Evolutionary conservation across 2,888 invertebrate species (phyloP).

Genomic region (Azorinus chamasolen): DNA sequence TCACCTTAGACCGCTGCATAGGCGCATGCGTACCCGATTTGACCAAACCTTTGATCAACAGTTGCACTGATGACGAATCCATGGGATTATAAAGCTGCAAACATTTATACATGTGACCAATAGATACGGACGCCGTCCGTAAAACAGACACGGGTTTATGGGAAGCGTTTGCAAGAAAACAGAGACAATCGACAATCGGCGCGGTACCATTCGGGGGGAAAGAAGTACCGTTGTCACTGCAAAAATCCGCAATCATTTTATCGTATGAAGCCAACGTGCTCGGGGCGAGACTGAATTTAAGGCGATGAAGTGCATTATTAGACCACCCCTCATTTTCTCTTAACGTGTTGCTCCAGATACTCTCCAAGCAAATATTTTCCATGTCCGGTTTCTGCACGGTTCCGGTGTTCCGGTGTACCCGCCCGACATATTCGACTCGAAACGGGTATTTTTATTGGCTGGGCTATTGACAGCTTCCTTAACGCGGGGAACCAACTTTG

Average conservation of each 20-base stretch:
- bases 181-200: neutral
- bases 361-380: constrained; percentile 8
- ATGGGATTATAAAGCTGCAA: neutral
- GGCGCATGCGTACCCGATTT: constrained; percentile 9
- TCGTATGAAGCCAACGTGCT: constrained; percentile 13
- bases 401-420: constrained; percentile 6
- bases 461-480: constrained; percentile 5
- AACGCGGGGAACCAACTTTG: constrained; percentile 21
- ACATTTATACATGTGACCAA: neutral
- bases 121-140: neutral
- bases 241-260: neutral
- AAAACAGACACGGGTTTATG: constrained; percentile 6
- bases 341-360: neutral
- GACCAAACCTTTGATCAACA: neutral
- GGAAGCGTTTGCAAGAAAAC: neutral
- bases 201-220: neutral
- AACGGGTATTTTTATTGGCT: constrained; percentile 16
- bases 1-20: neutral
- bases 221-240: neutral
- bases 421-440: neutral
- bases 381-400: constrained; percentile 1
- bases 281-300: neutral
- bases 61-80: neutral
- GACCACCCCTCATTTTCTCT: constrained; percentile 8
- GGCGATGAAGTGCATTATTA: neutral